Conservation (phyloP, 2,888 invertebrate species). For the Shargacucullia verbasci region DNA sequence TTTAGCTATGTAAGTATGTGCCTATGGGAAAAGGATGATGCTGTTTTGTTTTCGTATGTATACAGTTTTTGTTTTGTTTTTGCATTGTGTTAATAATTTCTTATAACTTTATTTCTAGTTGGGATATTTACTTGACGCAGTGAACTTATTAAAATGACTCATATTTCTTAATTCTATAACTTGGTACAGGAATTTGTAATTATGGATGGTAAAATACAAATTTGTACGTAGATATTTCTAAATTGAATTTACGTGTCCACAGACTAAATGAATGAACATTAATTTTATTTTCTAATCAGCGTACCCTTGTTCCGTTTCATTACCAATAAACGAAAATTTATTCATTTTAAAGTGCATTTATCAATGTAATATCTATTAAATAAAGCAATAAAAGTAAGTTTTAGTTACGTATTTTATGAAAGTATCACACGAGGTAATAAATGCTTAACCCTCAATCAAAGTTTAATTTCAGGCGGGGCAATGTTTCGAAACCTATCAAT, state of each 20-base stretch:
- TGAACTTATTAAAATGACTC: too few species aligned
- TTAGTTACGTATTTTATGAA: conserved; percentile 15
- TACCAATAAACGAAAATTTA: conserved; percentile 35
- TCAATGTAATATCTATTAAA: conserved; percentile 21
- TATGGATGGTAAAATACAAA: too few species aligned
- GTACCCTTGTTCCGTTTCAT: conserved; percentile 29
- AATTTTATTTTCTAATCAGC: conserved; percentile 33
- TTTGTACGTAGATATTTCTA: too few species aligned
- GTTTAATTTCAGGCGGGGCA: not conserved
- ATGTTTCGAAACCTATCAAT: conserved; percentile 24
- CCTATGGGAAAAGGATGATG: conserved; percentile 13
- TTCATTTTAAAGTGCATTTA: conserved; percentile 32
- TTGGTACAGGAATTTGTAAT: too few species aligned
- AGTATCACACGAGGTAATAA: conserved; percentile 24
- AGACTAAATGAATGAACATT: conserved; percentile 10
- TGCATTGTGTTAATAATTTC: not conserved
- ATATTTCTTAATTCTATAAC: too few species aligned
- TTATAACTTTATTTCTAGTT: not conserved
- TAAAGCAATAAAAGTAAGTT: conserved; percentile 32
- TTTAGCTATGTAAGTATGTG: conserved; percentile 17
- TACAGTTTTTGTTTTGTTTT: not conserved
- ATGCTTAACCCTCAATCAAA: conserved; percentile 20
- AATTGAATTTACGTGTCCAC: conserved; percentile 2
- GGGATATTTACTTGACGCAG: not conserved
- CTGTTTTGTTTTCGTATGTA: conserved; percentile 1